These are phyloP conservation scores for Micromesistius poutassou DNA, from an alignment of 2,797 vertebrate species.

Conservation along the genomic window DNA sequence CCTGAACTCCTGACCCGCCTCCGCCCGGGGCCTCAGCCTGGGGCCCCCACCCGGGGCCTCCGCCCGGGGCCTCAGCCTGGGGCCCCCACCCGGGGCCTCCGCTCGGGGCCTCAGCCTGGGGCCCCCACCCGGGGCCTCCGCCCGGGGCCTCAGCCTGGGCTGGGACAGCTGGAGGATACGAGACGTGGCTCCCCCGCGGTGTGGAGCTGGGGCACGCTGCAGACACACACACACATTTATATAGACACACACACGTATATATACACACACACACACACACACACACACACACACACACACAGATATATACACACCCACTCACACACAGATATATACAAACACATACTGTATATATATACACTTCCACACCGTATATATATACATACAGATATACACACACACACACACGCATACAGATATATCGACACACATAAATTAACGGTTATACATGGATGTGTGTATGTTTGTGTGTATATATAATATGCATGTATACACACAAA, in stretches of 20 bases:
- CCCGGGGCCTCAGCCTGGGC: conserved; percentile 11
- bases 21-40: no score
- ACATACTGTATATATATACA: background rate
- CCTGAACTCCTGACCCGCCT: background rate
- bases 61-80: no score
- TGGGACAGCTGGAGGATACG: conserved; percentile 62
- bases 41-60: no score
- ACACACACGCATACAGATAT: background rate
- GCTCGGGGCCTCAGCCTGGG: conserved; percentile 31
- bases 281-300: no score
- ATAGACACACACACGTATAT: background rate
- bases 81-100: background rate
- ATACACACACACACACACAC: background rate
- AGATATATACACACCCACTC: no score
- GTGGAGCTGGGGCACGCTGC: conserved; percentile 52
- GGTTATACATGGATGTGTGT: no score
- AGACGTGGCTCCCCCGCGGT: conserved; percentile 41
- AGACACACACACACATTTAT: background rate
- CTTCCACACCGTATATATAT: background rate
- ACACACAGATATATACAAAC: background rate
- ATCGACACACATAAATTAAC: background rate
- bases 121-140: no score
- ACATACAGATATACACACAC: background rate
- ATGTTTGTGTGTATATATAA: no score
- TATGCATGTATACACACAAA: background rate